Conservation (phyloP, 2,113 vertebrate species). For the Psittacara wagleri region DNA sequence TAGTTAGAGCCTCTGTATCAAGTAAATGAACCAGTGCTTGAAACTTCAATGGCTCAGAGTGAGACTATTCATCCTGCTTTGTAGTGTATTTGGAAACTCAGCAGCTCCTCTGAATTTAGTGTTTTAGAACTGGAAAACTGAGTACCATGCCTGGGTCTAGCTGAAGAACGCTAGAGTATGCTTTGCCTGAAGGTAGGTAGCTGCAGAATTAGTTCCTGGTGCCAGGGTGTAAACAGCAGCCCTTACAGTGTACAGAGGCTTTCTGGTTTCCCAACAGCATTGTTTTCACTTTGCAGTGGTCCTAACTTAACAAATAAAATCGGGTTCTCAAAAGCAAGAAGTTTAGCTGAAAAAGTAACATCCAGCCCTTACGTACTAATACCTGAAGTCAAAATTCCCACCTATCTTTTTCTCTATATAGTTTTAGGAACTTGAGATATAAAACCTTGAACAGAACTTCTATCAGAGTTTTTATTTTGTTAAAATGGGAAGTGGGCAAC, state of each 20-base stretch:
- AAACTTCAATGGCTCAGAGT: not conserved
- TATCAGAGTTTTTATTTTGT: not conserved
- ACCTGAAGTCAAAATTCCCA: not conserved
- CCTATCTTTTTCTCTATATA: rapidly evolving
- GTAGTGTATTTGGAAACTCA: not conserved
- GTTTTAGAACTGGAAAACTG: not conserved
- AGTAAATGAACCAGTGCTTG: not conserved
- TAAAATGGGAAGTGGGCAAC: not conserved
- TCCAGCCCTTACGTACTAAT: not conserved
- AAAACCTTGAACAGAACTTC: not conserved
- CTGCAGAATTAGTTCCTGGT: not conserved
- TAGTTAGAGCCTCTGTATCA: not conserved
- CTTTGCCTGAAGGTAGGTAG: not conserved
- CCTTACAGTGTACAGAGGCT: rapidly evolving
- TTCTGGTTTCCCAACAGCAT: not conserved
- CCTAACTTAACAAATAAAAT: not conserved
- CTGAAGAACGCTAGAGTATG: not conserved
- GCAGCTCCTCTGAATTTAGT: not conserved
- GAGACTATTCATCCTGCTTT: not conserved
- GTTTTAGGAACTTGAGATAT: not conserved
- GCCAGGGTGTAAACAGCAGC: not conserved
- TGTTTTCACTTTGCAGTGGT: rapidly evolving
- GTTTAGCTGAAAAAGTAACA: not conserved
- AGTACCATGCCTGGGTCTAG: not conserved
- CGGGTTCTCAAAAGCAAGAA: not conserved